phyloP scores from a whole-genome alignment of 1,140 invertebrate genomes.

The Chrysoperla carnea region DNA sequence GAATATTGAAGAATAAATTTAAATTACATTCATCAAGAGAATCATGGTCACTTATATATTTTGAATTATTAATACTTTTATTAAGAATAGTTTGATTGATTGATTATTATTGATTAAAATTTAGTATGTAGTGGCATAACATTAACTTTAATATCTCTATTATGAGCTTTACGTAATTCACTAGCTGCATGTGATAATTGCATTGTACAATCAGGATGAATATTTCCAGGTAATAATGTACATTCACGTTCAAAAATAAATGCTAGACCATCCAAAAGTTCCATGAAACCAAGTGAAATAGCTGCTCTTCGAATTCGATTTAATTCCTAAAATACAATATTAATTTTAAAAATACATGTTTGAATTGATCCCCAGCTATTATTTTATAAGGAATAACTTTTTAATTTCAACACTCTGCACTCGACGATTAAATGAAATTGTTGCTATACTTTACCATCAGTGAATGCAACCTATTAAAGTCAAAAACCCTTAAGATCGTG shows the following conservation, averaged over 20 bases:
- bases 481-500: no score
- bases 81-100: no score
- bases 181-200: conserved; percentile 79
- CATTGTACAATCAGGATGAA: conserved; percentile 74
- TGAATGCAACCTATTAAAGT: no score
- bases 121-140: conserved; percentile 47
- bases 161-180: conserved; percentile 41
- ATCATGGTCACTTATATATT: no score
- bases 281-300: conserved; percentile 73
- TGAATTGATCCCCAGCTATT: neutral
- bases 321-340: conserved; percentile 48
- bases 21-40: no score
- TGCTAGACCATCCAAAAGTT: conserved; percentile 56
- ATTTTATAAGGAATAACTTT: no score
- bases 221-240: conserved; percentile 50
- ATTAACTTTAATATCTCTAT: conserved; percentile 39
- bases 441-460: no score
- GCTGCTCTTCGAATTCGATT: conserved; percentile 79
- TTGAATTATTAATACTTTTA: no score
- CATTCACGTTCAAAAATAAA: conserved; percentile 80
- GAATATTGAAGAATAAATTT: no score
- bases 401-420: neutral
- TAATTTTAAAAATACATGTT: conserved; percentile 6
- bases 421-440: neutral
- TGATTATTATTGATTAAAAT: conserved; percentile 24